A percentile compares a stretch with the other conserved stretches of the same genome.
Evolutionary conservation across 2,888 invertebrate species (phyloP).

Genomic region (Timema cristinae): DNA sequence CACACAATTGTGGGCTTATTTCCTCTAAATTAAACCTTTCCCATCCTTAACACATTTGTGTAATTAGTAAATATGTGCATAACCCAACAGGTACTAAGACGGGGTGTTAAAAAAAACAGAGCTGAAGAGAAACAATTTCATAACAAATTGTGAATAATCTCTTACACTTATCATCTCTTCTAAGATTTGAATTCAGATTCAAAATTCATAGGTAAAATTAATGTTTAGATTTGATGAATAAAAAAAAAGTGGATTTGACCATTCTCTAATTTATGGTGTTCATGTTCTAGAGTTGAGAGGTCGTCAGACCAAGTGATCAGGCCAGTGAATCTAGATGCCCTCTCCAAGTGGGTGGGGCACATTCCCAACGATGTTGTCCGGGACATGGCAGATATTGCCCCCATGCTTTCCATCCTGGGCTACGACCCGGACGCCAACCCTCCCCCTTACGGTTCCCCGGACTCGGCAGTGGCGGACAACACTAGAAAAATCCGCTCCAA

Average conservation of each 20-base stretch:
- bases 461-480: conserved; percentile 67
- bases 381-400: conserved; percentile 90
- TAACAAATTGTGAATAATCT: too few relatives aligned
- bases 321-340: conserved; percentile 93
- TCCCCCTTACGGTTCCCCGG: conserved; percentile 87
- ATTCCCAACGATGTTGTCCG: conserved; percentile 86
- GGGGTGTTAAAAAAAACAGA: too few relatives aligned
- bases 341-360: conserved; percentile 87
- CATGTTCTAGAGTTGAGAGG: conserved; percentile 77
- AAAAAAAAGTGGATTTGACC: not conserved
- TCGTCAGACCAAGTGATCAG: conserved; percentile 99
- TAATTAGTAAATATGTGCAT: too few relatives aligned
- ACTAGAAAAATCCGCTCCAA: conserved; percentile 44
- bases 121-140: too few relatives aligned
- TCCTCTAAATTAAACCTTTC: too few relatives aligned
- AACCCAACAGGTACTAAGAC: too few relatives aligned
- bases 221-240: not conserved
- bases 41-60: too few relatives aligned
- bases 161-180: too few relatives aligned
- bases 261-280: not conserved
- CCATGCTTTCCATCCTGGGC: conserved; percentile 84
- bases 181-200: not conserved
- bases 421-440: conserved; percentile 97
- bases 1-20: too few relatives aligned
- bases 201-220: too few relatives aligned